Conservation (phyloP, 1,140 invertebrate genomes). For the Drosophila lacertosa region DNA sequence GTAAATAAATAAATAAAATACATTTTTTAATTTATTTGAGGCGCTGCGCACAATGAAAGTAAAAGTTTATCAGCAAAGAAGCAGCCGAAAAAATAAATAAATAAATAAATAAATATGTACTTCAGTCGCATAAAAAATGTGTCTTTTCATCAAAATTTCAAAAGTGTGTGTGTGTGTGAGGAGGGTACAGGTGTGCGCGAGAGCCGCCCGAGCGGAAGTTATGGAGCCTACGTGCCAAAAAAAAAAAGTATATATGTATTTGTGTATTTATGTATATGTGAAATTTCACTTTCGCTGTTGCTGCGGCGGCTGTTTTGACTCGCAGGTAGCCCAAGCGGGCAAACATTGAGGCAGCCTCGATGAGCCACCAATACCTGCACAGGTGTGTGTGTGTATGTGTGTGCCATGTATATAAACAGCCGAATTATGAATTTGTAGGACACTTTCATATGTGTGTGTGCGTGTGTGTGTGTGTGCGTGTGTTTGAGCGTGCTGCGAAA, state of each 20-base stretch:
- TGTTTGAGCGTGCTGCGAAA: constrained; percentile 42
- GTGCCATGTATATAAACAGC: constrained; percentile 65
- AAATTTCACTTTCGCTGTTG: constrained; percentile 65
- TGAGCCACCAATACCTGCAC: constrained; percentile 65
- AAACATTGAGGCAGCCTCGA: constrained; percentile 72
- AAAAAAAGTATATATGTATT: constrained; percentile 7
- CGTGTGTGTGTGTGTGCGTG: constrained; percentile 2
- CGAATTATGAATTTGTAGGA: constrained; percentile 78
- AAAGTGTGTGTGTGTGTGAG: constrained; percentile 49
- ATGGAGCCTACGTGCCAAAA: constrained; percentile 74
- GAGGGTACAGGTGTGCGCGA: constrained; percentile 72
- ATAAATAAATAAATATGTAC: constrained; percentile 42
- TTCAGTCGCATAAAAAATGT: constrained; percentile 66
- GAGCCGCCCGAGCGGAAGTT: constrained; percentile 77
- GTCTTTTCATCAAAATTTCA: constrained; percentile 82
- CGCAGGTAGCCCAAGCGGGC: constrained; percentile 56
- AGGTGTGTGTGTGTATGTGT: constrained; percentile 16
- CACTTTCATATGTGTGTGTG: constrained; percentile 32
- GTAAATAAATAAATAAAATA: constrained; percentile 1
- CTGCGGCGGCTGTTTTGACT: constrained; percentile 37
- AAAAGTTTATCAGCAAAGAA: constrained; percentile 3
- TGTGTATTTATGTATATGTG: constrained; percentile 22
- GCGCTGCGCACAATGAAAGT: background rate
- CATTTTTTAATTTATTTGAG: background rate
- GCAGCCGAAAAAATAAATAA: constrained; percentile 2